Evolutionary conservation across 2,113 vertebrate genomes (phyloP).

Genomic region (Loxodonta africana): DNA sequence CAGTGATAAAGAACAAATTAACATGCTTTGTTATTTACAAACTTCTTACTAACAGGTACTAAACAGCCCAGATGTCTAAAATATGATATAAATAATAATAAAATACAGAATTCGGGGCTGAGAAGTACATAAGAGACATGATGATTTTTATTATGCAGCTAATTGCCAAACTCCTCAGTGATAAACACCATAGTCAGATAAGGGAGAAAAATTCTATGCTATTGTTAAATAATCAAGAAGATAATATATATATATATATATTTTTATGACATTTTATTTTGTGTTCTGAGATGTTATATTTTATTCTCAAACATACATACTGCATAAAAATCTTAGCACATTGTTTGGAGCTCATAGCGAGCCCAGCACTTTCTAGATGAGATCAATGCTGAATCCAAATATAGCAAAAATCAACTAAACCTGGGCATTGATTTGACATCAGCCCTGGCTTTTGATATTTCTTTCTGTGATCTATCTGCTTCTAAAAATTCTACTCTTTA

Average conservation of each 20-base stretch:
- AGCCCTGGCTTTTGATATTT: conserved; percentile 76
- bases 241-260: conserved; percentile 21
- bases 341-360: conserved; percentile 57
- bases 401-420: conserved; percentile 76
- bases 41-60: background rate
- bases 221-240: conserved; percentile 35
- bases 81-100: background rate
- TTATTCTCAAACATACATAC: conserved; percentile 7
- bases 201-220: background rate
- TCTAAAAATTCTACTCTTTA: conserved; percentile 80
- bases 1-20: background rate
- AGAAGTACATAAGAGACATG: background rate
- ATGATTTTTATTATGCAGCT: background rate
- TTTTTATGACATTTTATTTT: conserved; percentile 29
- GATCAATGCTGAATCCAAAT: conserved; percentile 79
- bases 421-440: conserved; percentile 77
- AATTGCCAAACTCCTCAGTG: background rate
- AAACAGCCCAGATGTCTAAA: background rate
- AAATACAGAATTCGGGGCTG: background rate
- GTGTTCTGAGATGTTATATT: background rate
- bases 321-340: conserved; percentile 31
- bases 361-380: conserved; percentile 66
- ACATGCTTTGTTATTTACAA: background rate
- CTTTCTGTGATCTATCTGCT: conserved; percentile 72
- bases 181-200: background rate